Conservation (phyloP, 2,113 vertebrate genomes). For the Coregonus clupeaformis region DNA sequence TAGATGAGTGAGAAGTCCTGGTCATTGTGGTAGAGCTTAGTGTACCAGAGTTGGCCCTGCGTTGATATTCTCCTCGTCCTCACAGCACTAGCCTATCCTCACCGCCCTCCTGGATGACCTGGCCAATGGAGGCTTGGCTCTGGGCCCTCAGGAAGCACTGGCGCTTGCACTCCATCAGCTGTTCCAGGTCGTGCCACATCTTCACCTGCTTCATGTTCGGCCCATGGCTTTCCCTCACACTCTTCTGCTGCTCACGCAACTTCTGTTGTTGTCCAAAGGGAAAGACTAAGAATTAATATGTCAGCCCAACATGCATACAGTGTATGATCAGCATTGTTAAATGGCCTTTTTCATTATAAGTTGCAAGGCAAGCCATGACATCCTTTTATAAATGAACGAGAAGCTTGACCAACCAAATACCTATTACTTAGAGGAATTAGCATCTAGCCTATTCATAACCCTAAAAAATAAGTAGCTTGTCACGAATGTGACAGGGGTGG, state of each 20-base stretch:
- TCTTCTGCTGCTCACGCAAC: constrained; percentile 91
- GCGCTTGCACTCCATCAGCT: constrained; percentile 90
- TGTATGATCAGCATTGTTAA: too few species aligned
- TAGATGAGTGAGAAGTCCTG: neutral
- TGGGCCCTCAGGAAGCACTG: constrained; percentile 89
- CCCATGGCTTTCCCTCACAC: constrained; percentile 85
- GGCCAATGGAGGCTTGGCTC: constrained; percentile 81
- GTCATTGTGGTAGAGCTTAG: neutral
- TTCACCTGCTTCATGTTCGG: constrained; percentile 93
- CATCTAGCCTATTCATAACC: neutral
- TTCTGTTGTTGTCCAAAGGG: constrained; percentile 73
- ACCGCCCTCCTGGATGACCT: constrained; percentile 91
- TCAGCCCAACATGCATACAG: neutral
- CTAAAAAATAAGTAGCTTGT: too few species aligned
- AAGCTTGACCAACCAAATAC: neutral
- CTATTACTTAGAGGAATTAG: neutral
- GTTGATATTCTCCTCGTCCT: constrained; percentile 32
- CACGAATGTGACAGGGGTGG: neutral
- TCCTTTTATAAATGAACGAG: too few species aligned
- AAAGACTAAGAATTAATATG: neutral
- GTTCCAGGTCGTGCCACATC: constrained; percentile 93
- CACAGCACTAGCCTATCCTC: constrained; percentile 89
- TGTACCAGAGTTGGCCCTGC: neutral
- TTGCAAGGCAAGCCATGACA: too few species aligned
- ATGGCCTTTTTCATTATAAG: too few species aligned